Base-by-base conservation (phyloP, 2,888 invertebrate genomes). In the Eupeodes luniger region DNA sequence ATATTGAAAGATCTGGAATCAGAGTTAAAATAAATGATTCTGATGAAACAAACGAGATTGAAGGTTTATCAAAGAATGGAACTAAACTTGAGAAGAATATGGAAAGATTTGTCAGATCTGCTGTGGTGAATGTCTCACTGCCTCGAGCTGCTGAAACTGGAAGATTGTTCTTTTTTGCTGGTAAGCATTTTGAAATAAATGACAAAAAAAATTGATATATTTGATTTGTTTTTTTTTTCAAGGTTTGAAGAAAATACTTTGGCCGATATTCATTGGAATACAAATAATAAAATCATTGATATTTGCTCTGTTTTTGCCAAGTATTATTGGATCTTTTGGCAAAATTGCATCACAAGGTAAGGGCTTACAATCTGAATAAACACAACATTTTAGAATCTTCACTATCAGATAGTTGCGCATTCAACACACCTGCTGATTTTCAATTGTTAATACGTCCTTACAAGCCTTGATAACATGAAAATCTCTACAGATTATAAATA, bases 281-380 rank as follows among this genome's bases (percentile, higher is more conserved):
- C 97, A 98, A 94, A 95, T 98, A 74, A 94, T 97, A 91, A 98
- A 98, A 94, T 97, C 97, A 51, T 95, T 97, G 64, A 94, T 98
- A 34, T 95, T 98, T 49, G 97, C 97, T 10, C 95, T 98, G 94
- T 97, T 98, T 93, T 94, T 98, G 92, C 97, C 97, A 0, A 97
- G 97, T 85, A 96, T 98, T 82, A 94, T 98, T 89, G 97, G 97
- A 76, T 96, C 97, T 90, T 95, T 97, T 81, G 97, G 97, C 74
- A 97, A 97, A 94, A 95, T 97, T 86, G 95, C 97, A 81, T 97
- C 97, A 80, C 97, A 97, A 95, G 97, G 97, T 96, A 93, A 91
- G 92, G 16, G 6, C 27, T 16, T 62, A 3, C 10, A 47, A 10
- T 44, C 10, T 44, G 6, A 40, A 40, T 5, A 40, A 40, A 40